These are phyloP conservation scores for Phoenicopterus ruber DNA, from an alignment of 2,113 vertebrate genomes.

Conservation along the genomic window DNA sequence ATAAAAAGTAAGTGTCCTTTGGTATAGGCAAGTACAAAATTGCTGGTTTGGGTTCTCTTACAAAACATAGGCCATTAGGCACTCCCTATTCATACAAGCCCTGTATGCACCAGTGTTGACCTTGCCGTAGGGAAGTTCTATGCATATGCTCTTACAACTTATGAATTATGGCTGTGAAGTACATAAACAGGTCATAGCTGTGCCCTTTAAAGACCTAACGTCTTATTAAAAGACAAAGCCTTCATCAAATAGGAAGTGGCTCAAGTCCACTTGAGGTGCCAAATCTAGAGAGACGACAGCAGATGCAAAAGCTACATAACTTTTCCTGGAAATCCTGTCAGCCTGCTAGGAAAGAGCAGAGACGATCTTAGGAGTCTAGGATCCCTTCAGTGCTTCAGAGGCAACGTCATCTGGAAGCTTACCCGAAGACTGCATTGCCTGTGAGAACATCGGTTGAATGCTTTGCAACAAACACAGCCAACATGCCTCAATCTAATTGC, in stretches of 20 bases:
- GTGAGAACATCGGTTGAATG: fast-evolving
- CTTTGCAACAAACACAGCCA: background rate
- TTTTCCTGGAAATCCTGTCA: background rate
- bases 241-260: background rate
- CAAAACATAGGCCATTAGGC: background rate
- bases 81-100: background rate
- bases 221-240: background rate
- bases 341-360: background rate
- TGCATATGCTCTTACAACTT: background rate
- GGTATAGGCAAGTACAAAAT: background rate
- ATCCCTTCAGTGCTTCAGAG: background rate
- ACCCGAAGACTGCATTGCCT: background rate
- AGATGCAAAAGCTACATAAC: background rate
- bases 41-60: background rate
- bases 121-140: background rate
- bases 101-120: background rate
- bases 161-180: background rate
- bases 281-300: background rate
- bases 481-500: background rate
- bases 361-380: background rate
- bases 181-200: background rate
- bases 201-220: background rate
- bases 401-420: background rate
- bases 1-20: background rate
- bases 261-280: background rate